Evolutionary conservation across 1,140 invertebrate species (phyloP).

Genomic region (Pteromalus puparum): DNA sequence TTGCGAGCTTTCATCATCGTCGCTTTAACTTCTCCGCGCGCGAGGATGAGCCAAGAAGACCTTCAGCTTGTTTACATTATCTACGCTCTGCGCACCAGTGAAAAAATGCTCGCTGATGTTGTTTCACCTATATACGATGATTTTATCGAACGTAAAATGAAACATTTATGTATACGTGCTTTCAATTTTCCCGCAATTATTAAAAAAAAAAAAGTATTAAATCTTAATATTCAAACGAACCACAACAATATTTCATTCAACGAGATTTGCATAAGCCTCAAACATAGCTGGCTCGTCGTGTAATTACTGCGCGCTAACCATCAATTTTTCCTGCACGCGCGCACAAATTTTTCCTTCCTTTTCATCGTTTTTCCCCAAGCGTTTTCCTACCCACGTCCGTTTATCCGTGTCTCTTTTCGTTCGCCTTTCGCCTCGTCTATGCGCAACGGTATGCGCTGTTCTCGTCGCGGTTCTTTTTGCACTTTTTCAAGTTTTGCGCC

Average conservation of each 20-base stretch:
- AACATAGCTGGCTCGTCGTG: neutral
- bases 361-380: neutral
- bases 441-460: neutral
- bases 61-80: neutral
- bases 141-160: too few relatives aligned
- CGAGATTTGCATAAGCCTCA: neutral
- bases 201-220: too few relatives aligned
- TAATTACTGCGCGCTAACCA: conserved; percentile 1
- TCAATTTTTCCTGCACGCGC: neutral
- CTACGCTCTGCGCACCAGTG: too few relatives aligned
- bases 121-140: neutral
- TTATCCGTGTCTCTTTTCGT: conserved; percentile 34
- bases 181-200: too few relatives aligned
- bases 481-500: conserved; percentile 2
- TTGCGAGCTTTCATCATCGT: neutral
- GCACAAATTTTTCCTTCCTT: neutral
- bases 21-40: too few relatives aligned
- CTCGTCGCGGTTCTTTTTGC: neutral
- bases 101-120: too few relatives aligned
- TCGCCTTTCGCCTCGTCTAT: conserved; percentile 1
- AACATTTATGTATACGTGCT: too few relatives aligned
- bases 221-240: too few relatives aligned
- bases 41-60: too few relatives aligned
- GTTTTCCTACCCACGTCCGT: neutral
- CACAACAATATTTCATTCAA: neutral